Conservation (phyloP, 2,113 vertebrate genomes). For the Archilochus colubris region DNA sequence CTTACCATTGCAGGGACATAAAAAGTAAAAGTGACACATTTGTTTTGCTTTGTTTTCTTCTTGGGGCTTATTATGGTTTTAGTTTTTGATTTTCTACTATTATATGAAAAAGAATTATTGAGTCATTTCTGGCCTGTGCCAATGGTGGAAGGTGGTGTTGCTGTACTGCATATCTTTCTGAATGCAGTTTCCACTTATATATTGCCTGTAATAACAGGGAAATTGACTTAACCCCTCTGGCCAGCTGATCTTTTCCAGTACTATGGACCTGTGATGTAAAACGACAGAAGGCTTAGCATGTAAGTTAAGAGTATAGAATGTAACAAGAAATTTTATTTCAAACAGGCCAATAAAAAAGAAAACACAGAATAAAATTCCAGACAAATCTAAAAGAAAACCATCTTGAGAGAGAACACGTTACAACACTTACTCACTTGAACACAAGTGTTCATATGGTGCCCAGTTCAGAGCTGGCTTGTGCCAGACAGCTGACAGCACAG, state of each 20-base stretch:
- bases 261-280: not conserved
- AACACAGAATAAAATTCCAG: not conserved
- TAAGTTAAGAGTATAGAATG: not conserved
- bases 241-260: not conserved
- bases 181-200: not conserved
- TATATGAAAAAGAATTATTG: not conserved
- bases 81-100: not conserved
- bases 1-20: not conserved
- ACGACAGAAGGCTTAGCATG: rapidly evolving
- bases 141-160: not conserved
- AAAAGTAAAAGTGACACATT: not conserved
- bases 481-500: not conserved
- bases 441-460: not conserved
- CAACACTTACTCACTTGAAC: not conserved
- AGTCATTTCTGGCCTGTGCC: not conserved
- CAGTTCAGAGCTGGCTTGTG: not conserved
- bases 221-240: not conserved
- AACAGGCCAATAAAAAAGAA: not conserved
- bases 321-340: not conserved
- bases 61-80: not conserved
- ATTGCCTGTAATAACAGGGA: not conserved
- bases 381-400: not conserved
- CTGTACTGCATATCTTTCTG: not conserved
- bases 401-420: not conserved
- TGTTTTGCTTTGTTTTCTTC: not conserved